These are phyloP conservation scores for Phrynocephalus guinanensis DNA, from an alignment of 2,797 vertebrate genomes.

Conservation along the genomic window DNA sequence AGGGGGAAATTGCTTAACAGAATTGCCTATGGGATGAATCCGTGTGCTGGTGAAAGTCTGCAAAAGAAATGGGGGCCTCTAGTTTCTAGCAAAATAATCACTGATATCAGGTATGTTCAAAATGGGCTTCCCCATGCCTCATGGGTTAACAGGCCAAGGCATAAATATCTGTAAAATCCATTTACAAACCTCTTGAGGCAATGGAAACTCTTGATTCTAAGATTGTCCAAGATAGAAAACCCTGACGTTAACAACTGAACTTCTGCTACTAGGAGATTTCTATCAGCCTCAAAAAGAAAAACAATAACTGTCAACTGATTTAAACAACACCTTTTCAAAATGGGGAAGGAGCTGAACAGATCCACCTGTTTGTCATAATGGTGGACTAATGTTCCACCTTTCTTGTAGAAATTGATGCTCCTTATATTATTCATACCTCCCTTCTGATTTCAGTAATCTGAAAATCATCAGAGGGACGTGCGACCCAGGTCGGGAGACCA, in stretches of 20 bases:
- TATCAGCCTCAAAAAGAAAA: background rate
- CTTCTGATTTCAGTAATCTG: background rate
- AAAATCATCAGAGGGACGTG: background rate
- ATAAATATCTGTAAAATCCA: background rate
- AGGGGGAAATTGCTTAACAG: no score
- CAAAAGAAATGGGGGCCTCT: background rate
- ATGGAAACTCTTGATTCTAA: background rate
- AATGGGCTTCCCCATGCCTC: background rate
- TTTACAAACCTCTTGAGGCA: background rate
- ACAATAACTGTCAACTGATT: no score
- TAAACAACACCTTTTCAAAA: no score
- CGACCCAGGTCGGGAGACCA: background rate
- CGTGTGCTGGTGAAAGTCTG: background rate
- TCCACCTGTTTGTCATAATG: no score
- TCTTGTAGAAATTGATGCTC: background rate
- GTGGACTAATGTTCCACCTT: no score
- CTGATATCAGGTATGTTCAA: background rate
- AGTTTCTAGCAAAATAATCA: background rate
- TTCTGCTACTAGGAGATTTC: background rate
- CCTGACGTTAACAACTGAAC: background rate
- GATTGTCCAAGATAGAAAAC: background rate
- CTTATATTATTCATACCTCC: background rate
- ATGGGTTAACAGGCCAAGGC: background rate
- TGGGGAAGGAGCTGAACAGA: no score
- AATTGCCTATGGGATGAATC: no score